Conservation (phyloP, 2,888 invertebrate genomes). For the Stenodera caucasica region DNA sequence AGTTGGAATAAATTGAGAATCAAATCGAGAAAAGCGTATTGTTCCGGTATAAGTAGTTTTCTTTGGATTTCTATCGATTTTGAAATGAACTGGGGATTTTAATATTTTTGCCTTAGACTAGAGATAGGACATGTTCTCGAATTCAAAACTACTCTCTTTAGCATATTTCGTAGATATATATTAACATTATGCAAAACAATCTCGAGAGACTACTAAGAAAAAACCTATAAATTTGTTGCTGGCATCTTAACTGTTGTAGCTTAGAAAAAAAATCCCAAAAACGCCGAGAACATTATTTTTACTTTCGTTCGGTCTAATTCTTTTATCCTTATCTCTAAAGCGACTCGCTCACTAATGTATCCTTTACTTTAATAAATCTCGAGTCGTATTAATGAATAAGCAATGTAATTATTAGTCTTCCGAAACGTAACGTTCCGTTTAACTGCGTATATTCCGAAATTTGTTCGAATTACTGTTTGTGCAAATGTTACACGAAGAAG, state of each 20-base stretch:
- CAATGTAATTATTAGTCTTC: background rate
- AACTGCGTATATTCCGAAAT: background rate
- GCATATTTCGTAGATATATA: conserved; percentile 1
- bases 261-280: too few species aligned
- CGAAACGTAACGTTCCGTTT: background rate
- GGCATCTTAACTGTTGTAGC: background rate
- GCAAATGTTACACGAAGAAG: too few species aligned
- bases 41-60: too few species aligned
- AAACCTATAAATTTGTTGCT: conserved; percentile 1
- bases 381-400: background rate
- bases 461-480: background rate
- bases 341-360: background rate
- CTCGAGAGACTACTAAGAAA: background rate
- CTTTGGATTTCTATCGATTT: background rate
- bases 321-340: background rate
- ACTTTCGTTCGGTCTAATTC: background rate
- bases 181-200: conserved; percentile 4
- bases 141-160: background rate
- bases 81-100: background rate
- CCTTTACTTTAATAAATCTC: background rate
- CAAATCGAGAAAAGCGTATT: too few species aligned
- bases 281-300: background rate
- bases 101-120: background rate
- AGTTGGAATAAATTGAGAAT: too few species aligned
- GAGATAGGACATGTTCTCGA: background rate